phyloP scores from a whole-genome alignment of 2,888 invertebrate genomes.

The Lutraria lutraria region DNA sequence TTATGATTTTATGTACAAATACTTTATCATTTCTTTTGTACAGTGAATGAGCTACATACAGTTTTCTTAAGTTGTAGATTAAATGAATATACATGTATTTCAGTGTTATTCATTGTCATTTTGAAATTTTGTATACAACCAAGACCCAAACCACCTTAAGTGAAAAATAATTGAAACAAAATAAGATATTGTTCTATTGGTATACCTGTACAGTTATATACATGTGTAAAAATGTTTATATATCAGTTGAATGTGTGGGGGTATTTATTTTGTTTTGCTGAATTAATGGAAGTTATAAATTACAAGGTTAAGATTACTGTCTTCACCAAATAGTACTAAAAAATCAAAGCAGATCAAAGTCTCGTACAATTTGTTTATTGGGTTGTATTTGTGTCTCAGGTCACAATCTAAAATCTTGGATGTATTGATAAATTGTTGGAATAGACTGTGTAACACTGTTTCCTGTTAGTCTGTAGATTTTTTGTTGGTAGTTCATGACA shows the following conservation, averaged over 20 bases:
- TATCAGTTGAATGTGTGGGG: no score
- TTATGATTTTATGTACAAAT: no score
- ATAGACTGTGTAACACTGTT: background rate
- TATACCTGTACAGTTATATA: background rate
- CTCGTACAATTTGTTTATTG: no score
- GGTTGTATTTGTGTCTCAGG: no score
- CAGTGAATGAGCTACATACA: background rate
- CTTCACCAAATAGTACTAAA: no score
- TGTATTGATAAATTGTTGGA: background rate
- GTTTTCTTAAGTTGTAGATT: background rate
- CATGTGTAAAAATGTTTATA: no score
- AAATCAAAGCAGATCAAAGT: no score
- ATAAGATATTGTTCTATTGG: background rate
- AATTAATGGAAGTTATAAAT: no score
- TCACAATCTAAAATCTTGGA: background rate
- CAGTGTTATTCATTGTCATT: constrained; percentile 2
- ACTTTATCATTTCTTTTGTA: background rate
- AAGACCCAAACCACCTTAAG: background rate
- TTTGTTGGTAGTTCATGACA: background rate
- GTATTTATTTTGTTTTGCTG: no score
- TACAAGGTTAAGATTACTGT: no score
- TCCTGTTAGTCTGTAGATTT: background rate
- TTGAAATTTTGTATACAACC: background rate
- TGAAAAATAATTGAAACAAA: background rate
- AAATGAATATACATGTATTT: background rate